Evolutionary conservation across 2,797 vertebrate genomes (phyloP).

Genomic region (Naso thynnoides): DNA sequence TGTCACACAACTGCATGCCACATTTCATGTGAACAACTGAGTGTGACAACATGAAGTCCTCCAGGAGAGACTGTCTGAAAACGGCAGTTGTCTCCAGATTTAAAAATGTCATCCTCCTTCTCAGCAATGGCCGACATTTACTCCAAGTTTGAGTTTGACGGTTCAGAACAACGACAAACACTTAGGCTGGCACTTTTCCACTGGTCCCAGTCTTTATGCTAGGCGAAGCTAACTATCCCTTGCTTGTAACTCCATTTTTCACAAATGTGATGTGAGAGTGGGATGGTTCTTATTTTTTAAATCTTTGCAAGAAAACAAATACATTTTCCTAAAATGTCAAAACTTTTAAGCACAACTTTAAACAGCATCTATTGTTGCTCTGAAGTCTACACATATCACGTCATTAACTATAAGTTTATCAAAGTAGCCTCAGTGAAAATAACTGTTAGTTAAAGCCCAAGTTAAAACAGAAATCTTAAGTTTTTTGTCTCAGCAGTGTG

Average conservation of each 20-base stretch:
- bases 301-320: not conserved
- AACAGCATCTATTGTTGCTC: not conserved
- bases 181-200: conserved; percentile 15
- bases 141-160: not conserved
- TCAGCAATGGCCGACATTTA: not conserved
- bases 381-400: not conserved
- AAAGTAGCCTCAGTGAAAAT: not conserved
- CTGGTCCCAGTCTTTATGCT: conserved; percentile 18
- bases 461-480: conserved; percentile 24
- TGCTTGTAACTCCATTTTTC: not conserved
- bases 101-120: not conserved
- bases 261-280: not conserved
- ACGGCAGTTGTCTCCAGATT: not conserved
- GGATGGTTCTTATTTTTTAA: not conserved
- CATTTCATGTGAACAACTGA: not conserved
- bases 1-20: not conserved
- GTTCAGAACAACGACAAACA: not conserved
- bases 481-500: conserved; percentile 23
- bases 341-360: not conserved
- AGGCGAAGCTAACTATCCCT: conserved; percentile 15
- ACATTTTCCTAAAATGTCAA: not conserved
- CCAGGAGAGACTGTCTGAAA: not conserved
- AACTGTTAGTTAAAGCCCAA: not conserved
- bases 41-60: not conserved
- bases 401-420: conserved; percentile 3